A percentile compares a stretch with the other conserved stretches of the same genome.
These are phyloP conservation scores for Temnothorax ravouxi DNA, from an alignment of 2,888 invertebrate genomes.

Conservation along the genomic window DNA sequence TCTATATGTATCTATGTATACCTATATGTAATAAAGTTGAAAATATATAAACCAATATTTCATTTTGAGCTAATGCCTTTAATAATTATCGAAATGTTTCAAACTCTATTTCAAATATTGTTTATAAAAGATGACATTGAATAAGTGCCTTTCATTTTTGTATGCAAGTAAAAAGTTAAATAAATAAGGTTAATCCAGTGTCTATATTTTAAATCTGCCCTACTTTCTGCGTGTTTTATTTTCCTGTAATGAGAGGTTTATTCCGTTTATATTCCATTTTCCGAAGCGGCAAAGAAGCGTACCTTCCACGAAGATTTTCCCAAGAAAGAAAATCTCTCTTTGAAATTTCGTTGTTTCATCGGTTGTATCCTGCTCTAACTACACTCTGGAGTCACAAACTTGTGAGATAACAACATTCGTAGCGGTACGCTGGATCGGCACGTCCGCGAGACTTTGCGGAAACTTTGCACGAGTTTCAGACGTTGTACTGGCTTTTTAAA, in stretches of 20 bases:
- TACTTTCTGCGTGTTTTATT: neutral
- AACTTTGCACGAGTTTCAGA: slow-evolving; percentile 49
- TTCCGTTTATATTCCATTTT: slow-evolving; percentile 41
- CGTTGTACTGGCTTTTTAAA: slow-evolving; percentile 42
- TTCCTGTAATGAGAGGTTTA: slow-evolving; percentile 19
- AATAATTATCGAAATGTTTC: neutral
- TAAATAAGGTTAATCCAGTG: neutral
- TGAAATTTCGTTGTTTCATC: slow-evolving; percentile 56
- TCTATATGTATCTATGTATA: too few species aligned
- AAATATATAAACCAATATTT: neutral
- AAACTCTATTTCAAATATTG: neutral
- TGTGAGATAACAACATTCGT: slow-evolving; percentile 60
- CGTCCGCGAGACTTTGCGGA: slow-evolving; percentile 45
- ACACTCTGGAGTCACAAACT: slow-evolving; percentile 59
- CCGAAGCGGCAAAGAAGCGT: slow-evolving; percentile 17
- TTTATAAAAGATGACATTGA: neutral
- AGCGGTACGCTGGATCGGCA: slow-evolving; percentile 43
- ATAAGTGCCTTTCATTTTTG: too few species aligned
- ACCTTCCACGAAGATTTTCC: slow-evolving; percentile 2
- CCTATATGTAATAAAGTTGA: neutral
- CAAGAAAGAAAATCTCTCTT: slow-evolving; percentile 48
- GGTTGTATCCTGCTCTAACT: slow-evolving; percentile 52
- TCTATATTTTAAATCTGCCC: neutral
- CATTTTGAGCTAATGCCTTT: neutral
- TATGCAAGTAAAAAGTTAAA: neutral